Conservation (phyloP, 2,113 vertebrate genomes). For the Oreocharis arfaki region DNA sequence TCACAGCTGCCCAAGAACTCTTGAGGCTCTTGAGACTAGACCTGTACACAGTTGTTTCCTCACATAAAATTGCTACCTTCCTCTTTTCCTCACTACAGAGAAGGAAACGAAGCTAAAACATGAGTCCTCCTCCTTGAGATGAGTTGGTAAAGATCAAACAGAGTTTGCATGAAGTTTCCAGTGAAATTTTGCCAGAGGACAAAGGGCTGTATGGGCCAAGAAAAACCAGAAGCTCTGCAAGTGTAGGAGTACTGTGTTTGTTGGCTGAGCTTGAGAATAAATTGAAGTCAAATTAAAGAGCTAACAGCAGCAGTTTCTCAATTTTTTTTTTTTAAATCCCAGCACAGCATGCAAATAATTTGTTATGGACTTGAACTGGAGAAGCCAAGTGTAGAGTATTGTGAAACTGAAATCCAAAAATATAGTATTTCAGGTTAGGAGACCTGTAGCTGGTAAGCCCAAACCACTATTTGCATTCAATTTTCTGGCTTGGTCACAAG, state of each 20-base stretch:
- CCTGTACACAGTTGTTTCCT: neutral
- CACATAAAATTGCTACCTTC: neutral
- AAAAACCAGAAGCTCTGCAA: slow-evolving; percentile 40
- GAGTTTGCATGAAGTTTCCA: neutral
- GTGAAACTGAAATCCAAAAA: neutral
- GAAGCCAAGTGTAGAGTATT: neutral
- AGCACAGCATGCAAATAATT: neutral
- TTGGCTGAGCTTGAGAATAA: slow-evolving; percentile 11
- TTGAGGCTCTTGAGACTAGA: neutral
- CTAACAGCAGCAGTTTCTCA: neutral
- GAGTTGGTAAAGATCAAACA: neutral
- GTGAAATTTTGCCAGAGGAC: slow-evolving; percentile 5
- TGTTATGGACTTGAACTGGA: neutral
- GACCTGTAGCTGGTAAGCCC: neutral
- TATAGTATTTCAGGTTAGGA: neutral
- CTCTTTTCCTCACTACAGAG: neutral
- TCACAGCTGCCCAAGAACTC: neutral
- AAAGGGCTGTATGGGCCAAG: neutral
- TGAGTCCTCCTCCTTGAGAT: neutral
- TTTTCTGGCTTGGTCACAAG: neutral
- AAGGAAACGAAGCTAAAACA: neutral
- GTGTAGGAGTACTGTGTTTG: neutral
- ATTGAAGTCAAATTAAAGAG: neutral
- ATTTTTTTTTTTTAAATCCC: neutral
- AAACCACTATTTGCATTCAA: neutral